A percentile compares a stretch with the other conserved stretches of the same genome.
Conservation (phyloP, 2,888 invertebrate genomes). For the Drosophila eohydei region DNA sequence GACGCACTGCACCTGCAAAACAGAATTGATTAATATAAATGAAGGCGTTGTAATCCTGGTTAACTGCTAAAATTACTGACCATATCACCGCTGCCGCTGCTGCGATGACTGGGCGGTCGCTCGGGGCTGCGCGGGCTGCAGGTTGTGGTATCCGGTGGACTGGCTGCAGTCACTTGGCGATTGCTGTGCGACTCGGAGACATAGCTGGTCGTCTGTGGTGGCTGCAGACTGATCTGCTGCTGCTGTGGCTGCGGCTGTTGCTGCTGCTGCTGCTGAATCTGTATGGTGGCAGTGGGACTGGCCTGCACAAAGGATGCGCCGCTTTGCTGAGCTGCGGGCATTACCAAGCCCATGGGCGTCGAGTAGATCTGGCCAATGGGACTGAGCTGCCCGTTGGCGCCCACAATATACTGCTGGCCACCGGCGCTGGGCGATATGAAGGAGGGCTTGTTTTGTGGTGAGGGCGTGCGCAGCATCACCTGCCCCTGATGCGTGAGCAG, state of each 20-base stretch:
- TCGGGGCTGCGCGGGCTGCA: constrained; percentile 90
- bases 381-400: constrained; percentile 91
- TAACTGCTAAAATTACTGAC: constrained; percentile 52
- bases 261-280: constrained; percentile 86
- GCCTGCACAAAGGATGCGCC: constrained; percentile 92
- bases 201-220: constrained; percentile 43
- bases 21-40: neutral
- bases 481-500: constrained; percentile 88
- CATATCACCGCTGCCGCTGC: constrained; percentile 85
- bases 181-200: constrained; percentile 61
- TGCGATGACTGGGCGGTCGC: constrained; percentile 84
- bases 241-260: constrained; percentile 23
- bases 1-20: constrained; percentile 93
- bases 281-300: constrained; percentile 90
- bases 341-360: constrained; percentile 84
- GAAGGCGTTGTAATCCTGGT: neutral
- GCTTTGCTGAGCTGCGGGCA: constrained; percentile 82
- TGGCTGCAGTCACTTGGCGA: constrained; percentile 85
- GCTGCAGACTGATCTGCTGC: constrained; percentile 80
- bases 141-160: constrained; percentile 94
- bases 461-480: constrained; percentile 92
- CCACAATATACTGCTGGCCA: constrained; percentile 89
- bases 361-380: constrained; percentile 87
- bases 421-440: constrained; percentile 89
- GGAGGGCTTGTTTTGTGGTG: constrained; percentile 90